Evolutionary conservation across 1,140 invertebrate species (phyloP), one percentile per base, ranked within the genome.

Genomic region (Euwallacea fornicatus): DNA sequence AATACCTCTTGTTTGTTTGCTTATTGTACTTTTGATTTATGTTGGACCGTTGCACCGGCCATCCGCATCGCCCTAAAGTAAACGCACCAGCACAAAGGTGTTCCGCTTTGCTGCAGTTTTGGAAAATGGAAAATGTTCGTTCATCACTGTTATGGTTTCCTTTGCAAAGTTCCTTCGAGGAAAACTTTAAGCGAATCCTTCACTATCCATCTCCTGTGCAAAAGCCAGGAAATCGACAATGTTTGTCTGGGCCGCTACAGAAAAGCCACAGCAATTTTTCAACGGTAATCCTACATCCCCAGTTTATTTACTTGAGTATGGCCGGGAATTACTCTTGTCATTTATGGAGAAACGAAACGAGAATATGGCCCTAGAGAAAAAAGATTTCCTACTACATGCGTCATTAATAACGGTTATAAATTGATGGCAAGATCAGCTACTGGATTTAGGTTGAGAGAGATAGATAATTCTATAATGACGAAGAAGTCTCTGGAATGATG

Each of bases 1-100:
- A 78, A 78, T 78, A 76, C 77, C 74, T 74, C 72, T 64, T 69
- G 71, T 66, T 61, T 75, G 76, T 76, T 72, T 74, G 69, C 66
- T 75, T 75, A 69, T 72, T 74, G 70, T 76, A 66, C 64, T 68
- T 71, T 74, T 76, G 75, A 75, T 76, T 75, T 73, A 74, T 76
- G 3, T 56, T 15, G 8, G 44, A 47, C 50, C 46, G 11, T 4
- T 50, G 21, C 62, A 64, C 62, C 21, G 62, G 62, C 62, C 6
- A 64, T 44, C 62, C 55, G 6, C 10, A n/a, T 13, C n/a, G 21
- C 21, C 21, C 21, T 33, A 33, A 33, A 33, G 4, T 33, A 33
- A 33, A 33, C 21, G 21, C 21, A 33, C 21, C 21, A 33, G 21
- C 21, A 33, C 21, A 33, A 33, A 33, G 21, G 4, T 33, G 21